phyloP scores from a whole-genome alignment of 1,140 invertebrate species.

The Pseudomyrmex flavicornis region DNA sequence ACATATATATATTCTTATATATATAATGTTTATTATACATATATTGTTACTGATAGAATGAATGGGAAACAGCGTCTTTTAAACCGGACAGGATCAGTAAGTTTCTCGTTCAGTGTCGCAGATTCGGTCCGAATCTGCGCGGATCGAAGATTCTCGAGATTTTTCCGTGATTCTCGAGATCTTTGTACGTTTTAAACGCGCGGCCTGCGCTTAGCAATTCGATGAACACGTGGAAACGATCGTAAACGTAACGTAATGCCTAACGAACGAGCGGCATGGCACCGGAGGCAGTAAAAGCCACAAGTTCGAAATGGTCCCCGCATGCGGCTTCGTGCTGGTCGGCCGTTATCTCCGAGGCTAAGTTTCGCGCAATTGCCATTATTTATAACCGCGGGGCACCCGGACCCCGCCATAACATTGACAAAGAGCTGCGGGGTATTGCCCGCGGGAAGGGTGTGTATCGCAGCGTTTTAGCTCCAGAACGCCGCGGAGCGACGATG shows the following conservation, averaged over 20 bases:
- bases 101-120: neutral
- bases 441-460: constrained; percentile 70
- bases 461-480: constrained; percentile 61
- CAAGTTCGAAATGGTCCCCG: constrained; percentile 67
- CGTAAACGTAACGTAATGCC: constrained; percentile 24
- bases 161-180: neutral
- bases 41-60: neutral
- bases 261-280: constrained; percentile 60
- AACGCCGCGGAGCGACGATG: constrained; percentile 54
- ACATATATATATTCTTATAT: constrained; percentile 23
- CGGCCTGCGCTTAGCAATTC: neutral
- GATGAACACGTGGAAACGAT: constrained; percentile 26
- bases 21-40: constrained; percentile 36
- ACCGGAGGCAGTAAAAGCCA: constrained; percentile 61
- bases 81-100: neutral
- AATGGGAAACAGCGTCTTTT: neutral
- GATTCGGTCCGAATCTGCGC: neutral
- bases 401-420: constrained; percentile 80
- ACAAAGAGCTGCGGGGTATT: constrained; percentile 82
- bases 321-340: constrained; percentile 59
- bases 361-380: constrained; percentile 80
- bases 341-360: constrained; percentile 67
- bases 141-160: no score
- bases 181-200: neutral
- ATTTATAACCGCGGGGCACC: constrained; percentile 80